Conservation (phyloP, 2,888 invertebrate genomes). For the Apodemia duryi region DNA sequence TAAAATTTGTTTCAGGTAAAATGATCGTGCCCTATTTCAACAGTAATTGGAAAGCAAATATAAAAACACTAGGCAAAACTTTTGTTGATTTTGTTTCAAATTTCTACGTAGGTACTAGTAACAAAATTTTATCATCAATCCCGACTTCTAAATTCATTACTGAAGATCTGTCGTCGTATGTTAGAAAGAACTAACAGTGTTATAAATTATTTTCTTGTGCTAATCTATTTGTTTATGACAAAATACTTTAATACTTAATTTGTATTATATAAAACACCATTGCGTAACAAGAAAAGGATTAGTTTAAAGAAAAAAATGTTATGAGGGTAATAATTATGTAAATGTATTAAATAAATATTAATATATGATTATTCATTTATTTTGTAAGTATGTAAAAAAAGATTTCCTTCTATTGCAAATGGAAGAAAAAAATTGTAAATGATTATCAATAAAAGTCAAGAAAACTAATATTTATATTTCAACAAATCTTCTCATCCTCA, state of each 20-base stretch:
- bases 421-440: no score
- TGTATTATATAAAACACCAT: no score
- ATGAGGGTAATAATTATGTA: no score
- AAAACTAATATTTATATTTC: no score
- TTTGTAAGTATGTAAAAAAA: no score
- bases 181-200: constrained; percentile 23
- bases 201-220: not conserved
- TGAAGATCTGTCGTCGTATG: constrained; percentile 40
- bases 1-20: constrained; percentile 36
- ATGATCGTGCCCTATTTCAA: constrained; percentile 38
- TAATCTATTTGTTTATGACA: not conserved
- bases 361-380: no score
- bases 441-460: no score
- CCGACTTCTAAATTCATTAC: constrained; percentile 37
- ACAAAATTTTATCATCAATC: constrained; percentile 35
- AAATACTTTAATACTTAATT: not conserved
- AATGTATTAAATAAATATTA: no score
- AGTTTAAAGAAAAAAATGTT: no score
- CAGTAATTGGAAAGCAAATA: constrained; percentile 36
- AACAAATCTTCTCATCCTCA: no score
- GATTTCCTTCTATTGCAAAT: no score
- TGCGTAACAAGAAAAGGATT: no score
- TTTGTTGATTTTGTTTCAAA: constrained; percentile 36
- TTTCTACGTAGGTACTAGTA: constrained; percentile 22
- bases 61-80: constrained; percentile 33